Evolutionary conservation across 2,797 vertebrate genomes (phyloP).

Genomic region (Emys orbicularis): DNA sequence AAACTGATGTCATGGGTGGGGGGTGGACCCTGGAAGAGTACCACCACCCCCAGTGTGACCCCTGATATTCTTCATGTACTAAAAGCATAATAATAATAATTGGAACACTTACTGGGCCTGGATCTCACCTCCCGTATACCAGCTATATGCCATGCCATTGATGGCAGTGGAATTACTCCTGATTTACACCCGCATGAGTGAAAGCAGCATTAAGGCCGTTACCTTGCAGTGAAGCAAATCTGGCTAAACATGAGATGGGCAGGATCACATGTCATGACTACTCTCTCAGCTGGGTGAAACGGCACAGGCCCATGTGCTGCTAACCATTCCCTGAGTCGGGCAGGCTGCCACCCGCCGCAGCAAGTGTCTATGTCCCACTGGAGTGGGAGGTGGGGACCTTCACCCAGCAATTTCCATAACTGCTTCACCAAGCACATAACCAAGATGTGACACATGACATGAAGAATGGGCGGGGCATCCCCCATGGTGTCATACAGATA

Average conservation of each 20-base stretch:
- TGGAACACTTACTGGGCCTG: neutral
- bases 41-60: neutral
- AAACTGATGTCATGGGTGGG: neutral
- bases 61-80: neutral
- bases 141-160: neutral
- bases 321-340: neutral
- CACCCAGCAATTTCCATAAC: neutral
- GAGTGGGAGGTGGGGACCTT: neutral
- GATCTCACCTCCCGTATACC: neutral
- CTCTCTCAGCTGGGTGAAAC: neutral
- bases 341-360: neutral
- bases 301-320: neutral
- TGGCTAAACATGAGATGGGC: neutral
- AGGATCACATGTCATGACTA: neutral
- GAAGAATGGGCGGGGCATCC: neutral
- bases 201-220: neutral
- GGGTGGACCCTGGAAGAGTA: neutral
- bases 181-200: neutral
- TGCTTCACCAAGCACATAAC: neutral
- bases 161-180: neutral
- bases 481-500: neutral
- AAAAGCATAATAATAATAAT: neutral
- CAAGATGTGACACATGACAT: neutral
- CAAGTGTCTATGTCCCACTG: neutral
- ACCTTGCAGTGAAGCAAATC: neutral